phyloP scores from a whole-genome alignment of 1,140 invertebrate species.

The Mya arenaria region DNA sequence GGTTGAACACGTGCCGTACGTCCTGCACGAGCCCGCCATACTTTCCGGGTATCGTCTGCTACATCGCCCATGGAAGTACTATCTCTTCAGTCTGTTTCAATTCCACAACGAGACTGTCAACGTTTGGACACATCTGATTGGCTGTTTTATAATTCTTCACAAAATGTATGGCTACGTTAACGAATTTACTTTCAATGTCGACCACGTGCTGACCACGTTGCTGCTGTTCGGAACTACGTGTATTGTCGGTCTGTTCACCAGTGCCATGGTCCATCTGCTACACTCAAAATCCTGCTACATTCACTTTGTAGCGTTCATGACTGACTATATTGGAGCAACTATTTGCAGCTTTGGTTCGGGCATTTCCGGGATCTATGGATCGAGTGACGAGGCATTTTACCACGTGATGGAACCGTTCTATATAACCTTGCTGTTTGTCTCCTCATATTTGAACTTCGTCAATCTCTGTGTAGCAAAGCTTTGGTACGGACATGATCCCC shows the following conservation, averaged over 20 bases:
- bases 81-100: constrained; percentile 75
- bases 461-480: constrained; percentile 66
- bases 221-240: constrained; percentile 61
- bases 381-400: constrained; percentile 58
- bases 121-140: constrained; percentile 78
- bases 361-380: constrained; percentile 65
- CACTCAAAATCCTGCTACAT: constrained; percentile 71
- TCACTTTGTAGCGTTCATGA: constrained; percentile 73
- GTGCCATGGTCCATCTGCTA: constrained; percentile 71
- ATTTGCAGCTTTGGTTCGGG: constrained; percentile 72
- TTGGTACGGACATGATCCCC: constrained; percentile 57
- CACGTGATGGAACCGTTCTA: constrained; percentile 42
- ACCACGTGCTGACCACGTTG: constrained; percentile 62
- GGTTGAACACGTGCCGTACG: constrained; percentile 61
- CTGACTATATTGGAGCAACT: constrained; percentile 76
- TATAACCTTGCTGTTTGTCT: constrained; percentile 63
- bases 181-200: constrained; percentile 57
- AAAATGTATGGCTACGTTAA: constrained; percentile 57
- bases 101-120: constrained; percentile 80
- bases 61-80: constrained; percentile 74
- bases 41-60: constrained; percentile 72
- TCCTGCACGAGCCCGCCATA: constrained; percentile 76
- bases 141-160: constrained; percentile 63
- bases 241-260: constrained; percentile 62
- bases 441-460: constrained; percentile 65